Evolutionary conservation across 2,888 invertebrate species (phyloP), one percentile per base, ranked within the genome.

Genomic region (Drosophila koepferae): DNA sequence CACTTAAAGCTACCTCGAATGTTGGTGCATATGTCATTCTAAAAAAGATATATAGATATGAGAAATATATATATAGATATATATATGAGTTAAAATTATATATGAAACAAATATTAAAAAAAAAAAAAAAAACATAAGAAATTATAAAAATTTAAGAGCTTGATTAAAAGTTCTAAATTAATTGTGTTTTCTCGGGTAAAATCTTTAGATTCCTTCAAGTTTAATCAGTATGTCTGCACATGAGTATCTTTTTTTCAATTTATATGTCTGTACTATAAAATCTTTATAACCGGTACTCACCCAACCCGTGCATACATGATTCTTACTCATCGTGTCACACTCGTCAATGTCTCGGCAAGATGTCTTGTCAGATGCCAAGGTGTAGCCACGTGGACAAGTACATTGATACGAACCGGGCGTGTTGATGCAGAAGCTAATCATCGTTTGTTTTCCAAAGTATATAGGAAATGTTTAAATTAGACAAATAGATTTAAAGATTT

Each of bases 1-100:
- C 99, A 99, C 88, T 97, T 96, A 93, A 95, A 97, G 65, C 96
- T 95, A 1, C 99, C 99, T 68, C 97, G 94, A 1, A 96, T 97
- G 93, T 99, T 99, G 81, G 98, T 96, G 91, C 99, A 99, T 56
- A 97, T 95, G 81, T 96, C 95, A 73, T 96, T 63, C 83, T 83
- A 23, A 64, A 44, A 40, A n/a, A 31, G 2, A 28, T 23, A 28
- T 28, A 28, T 28, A 5, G 3, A 28, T 28, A 20, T 20, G 20
- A 20, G 20, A n/a, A n/a, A n/a, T n/a, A n/a, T n/a, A n/a, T n/a
- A 28, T 23, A 23, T 23, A 23, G 3, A 28, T 28, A 28, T 28
- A 5, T 28, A 28, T 28, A 20, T 20, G 20, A 20, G 20, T 20
- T 20, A 20, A 20, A 20, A 20, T 20, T 20, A 20, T 20, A 20